Evolutionary conservation across 2,888 invertebrate genomes (phyloP).

Genomic region (Lissonota sp.): DNA sequence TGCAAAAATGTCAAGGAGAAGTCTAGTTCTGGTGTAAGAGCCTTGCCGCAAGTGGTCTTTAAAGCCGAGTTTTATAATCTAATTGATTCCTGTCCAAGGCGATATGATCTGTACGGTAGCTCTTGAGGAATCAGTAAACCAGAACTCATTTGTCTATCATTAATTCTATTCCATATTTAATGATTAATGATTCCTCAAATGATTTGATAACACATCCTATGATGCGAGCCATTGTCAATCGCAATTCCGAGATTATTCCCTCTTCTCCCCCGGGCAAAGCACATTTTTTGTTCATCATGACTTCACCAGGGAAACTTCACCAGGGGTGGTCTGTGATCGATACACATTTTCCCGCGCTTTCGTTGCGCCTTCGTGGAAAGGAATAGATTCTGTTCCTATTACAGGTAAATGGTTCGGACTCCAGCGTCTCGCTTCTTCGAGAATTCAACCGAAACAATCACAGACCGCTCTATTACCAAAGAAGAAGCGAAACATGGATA

Average conservation of each 20-base stretch:
- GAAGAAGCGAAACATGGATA: slow-evolving; percentile 41
- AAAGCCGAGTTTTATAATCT: neutral
- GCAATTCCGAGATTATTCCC: neutral
- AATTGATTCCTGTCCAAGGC: too few relatives aligned
- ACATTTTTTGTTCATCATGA: neutral
- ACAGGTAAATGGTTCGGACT: neutral
- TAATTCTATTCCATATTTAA: too few relatives aligned
- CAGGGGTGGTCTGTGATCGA: slow-evolving; percentile 28
- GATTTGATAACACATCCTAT: neutral
- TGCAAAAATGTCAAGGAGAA: slow-evolving; percentile 35
- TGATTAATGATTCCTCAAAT: too few relatives aligned
- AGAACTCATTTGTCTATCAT: too few relatives aligned
- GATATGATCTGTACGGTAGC: too few relatives aligned
- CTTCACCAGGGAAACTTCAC: neutral
- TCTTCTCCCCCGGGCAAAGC: neutral
- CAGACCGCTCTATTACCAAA: slow-evolving; percentile 54
- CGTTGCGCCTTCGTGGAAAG: slow-evolving; percentile 1
- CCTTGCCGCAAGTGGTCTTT: neutral
- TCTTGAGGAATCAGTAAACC: too few relatives aligned
- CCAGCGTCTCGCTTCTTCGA: slow-evolving; percentile 27
- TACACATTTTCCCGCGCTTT: slow-evolving; percentile 39
- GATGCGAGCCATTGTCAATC: neutral
- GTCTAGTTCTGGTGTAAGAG: slow-evolving; percentile 20
- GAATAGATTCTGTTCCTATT: slow-evolving; percentile 13
- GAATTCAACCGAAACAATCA: slow-evolving; percentile 65